Percentiles rank a stretch among this genome's conserved stretches.
These are phyloP conservation scores for Drosophila parvula DNA, from an alignment of 1,140 invertebrate species.

Conservation along the genomic window DNA sequence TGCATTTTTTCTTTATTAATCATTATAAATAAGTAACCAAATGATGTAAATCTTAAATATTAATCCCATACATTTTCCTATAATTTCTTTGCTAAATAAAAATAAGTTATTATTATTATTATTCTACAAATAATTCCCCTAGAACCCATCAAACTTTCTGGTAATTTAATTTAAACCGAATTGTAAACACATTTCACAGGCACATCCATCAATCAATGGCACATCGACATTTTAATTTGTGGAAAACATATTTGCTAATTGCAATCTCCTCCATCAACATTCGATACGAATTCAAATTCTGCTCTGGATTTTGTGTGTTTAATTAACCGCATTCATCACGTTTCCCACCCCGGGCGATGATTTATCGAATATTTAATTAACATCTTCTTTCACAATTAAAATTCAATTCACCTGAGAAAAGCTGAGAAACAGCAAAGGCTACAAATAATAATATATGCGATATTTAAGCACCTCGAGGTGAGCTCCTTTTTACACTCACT, in stretches of 20 bases:
- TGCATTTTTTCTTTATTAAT: too few relatives aligned
- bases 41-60: too few relatives aligned
- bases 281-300: background rate
- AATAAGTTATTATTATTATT: too few relatives aligned
- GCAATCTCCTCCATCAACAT: background rate
- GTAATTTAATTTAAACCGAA: too few relatives aligned
- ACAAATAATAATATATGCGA: background rate
- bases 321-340: background rate
- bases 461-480: background rate
- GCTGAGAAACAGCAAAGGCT: background rate
- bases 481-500: slow-evolving; percentile 3
- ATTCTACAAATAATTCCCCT: too few relatives aligned
- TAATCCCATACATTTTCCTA: too few relatives aligned
- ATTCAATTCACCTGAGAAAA: background rate
- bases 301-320: background rate
- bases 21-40: too few relatives aligned
- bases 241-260: background rate
- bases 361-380: slow-evolving; percentile 3
- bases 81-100: too few relatives aligned
- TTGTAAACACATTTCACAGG: background rate
- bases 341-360: background rate
- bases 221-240: background rate
- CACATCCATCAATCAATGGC: background rate
- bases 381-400: background rate
- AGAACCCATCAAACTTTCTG: too few relatives aligned